These are phyloP conservation scores for Nesoenas mayeri DNA, from an alignment of 2,113 vertebrate genomes.

Conservation along the genomic window DNA sequence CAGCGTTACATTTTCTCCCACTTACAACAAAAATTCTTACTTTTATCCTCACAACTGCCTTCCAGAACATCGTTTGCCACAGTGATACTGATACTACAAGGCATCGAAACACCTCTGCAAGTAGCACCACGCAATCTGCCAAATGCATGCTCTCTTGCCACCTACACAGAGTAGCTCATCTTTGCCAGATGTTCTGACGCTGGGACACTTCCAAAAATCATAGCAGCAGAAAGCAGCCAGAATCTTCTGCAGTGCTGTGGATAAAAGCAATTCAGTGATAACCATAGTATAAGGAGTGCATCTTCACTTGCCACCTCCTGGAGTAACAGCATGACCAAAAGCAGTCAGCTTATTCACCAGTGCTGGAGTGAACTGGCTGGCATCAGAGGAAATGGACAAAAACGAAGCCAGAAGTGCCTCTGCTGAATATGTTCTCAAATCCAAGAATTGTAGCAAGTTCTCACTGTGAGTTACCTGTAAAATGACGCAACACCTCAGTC, in stretches of 20 bases:
- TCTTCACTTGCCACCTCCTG: neutral
- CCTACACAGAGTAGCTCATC: neutral
- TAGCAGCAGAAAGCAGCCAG: neutral
- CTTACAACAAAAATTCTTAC: neutral
- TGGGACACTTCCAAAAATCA: neutral
- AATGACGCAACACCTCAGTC: neutral
- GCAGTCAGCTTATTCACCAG: neutral
- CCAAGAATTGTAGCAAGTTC: neutral
- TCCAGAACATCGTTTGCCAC: neutral
- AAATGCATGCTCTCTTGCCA: neutral
- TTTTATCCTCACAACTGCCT: neutral
- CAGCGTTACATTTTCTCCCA: neutral
- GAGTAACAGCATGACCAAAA: neutral
- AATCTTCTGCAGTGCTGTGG: neutral
- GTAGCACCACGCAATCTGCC: neutral
- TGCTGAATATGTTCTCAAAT: neutral
- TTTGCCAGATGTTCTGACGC: neutral
- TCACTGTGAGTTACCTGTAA: neutral
- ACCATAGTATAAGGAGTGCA: accelerated
- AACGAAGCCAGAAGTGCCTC: neutral
- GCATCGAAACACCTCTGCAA: neutral
- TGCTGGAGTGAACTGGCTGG: neutral
- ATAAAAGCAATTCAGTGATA: neutral
- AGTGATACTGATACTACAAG: neutral
- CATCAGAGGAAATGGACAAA: neutral